Evolutionary conservation across 1,140 invertebrate genomes (phyloP).

Genomic region (Panagrolaimus sp.): DNA sequence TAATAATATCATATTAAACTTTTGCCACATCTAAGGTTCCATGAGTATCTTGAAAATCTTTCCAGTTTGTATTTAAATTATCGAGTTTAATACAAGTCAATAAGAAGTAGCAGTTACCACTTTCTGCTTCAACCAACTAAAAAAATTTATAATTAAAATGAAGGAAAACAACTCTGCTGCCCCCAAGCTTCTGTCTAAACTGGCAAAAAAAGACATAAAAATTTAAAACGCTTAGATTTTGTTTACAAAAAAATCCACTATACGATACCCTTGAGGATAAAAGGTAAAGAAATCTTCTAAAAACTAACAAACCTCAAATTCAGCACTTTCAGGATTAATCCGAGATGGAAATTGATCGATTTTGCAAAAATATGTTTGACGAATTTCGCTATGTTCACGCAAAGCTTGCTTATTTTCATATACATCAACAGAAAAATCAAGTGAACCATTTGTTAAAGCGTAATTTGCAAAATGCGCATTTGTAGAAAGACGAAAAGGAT

Average conservation of each 20-base stretch:
- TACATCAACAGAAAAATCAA: constrained; percentile 38
- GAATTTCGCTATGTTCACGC: constrained; percentile 30
- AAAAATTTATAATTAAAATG: constrained; percentile 16
- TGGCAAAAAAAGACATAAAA: background rate
- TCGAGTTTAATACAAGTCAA: constrained; percentile 42
- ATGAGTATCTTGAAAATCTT: constrained; percentile 43
- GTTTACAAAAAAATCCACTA: no score
- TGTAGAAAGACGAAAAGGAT: constrained; percentile 42
- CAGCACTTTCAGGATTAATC: constrained; percentile 48
- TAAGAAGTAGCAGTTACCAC: constrained; percentile 46
- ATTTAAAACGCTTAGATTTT: constrained; percentile 1
- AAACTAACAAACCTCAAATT: constrained; percentile 37
- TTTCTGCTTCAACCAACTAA: constrained; percentile 40
- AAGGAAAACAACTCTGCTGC: no score
- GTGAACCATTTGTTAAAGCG: constrained; percentile 31
- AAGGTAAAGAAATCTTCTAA: background rate
- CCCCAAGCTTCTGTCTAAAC: background rate
- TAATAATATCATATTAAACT: constrained; percentile 9
- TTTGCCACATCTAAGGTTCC: constrained; percentile 39
- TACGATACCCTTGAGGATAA: no score
- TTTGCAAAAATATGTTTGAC: constrained; percentile 42
- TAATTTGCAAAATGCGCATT: constrained; percentile 43
- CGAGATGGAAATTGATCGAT: constrained; percentile 42
- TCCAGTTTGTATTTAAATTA: constrained; percentile 47
- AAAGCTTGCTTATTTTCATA: constrained; percentile 36